Evolutionary conservation across 2,113 vertebrate genomes (phyloP).

Genomic region (Pollimyrus isidori): DNA sequence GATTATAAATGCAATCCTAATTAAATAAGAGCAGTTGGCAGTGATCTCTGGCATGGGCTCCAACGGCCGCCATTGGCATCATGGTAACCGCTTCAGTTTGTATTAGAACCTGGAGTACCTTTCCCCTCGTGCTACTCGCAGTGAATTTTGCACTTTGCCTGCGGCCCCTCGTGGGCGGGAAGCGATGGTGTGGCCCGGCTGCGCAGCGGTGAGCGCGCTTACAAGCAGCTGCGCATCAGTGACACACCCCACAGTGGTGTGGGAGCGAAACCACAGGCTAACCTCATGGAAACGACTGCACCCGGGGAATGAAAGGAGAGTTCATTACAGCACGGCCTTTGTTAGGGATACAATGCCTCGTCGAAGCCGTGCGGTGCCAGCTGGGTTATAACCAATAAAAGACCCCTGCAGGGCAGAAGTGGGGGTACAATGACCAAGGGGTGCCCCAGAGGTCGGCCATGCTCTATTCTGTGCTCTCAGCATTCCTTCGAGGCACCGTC

Average conservation of each 20-base stretch:
- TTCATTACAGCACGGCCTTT: background rate
- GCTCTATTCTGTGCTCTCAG: background rate
- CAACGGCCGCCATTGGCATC: background rate
- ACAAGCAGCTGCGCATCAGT: background rate
- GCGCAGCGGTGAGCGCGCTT: background rate
- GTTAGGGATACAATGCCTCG: background rate
- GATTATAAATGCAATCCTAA: background rate
- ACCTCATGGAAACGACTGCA: background rate
- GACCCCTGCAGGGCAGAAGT: background rate
- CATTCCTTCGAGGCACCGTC: background rate
- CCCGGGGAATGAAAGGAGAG: background rate
- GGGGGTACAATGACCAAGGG: background rate
- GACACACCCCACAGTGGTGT: background rate
- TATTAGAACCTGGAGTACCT: background rate
- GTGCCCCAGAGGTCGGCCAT: background rate
- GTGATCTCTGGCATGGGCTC: background rate
- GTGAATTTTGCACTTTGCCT: background rate
- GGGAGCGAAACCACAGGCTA: background rate
- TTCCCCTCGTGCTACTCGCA: background rate
- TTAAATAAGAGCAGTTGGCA: background rate
- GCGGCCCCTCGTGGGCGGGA: background rate
- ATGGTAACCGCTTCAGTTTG: background rate
- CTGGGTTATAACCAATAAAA: background rate
- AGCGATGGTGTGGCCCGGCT: too few species aligned
- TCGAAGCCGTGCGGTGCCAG: background rate